Base-by-base conservation (phyloP, 2,113 vertebrate species). In the Speoplatyrhinus poulsoni region DNA sequence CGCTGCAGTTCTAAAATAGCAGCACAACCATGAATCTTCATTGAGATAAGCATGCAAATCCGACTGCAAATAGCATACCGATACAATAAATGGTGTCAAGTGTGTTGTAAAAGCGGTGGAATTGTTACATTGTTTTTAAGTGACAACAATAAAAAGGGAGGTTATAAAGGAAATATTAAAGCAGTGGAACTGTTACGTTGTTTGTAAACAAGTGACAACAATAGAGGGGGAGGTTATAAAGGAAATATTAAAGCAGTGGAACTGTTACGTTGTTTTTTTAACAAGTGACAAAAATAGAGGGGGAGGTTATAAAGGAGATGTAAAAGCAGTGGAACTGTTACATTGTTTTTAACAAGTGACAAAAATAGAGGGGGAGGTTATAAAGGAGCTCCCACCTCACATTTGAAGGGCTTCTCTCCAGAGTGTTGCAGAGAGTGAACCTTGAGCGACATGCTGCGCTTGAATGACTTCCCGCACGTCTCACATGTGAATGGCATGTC, bases 401-500 rank as follows among this genome's bases (percentile, higher is more conserved):
- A 98, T 80, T 96, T 95, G 89, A 98, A 98, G 47, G 97, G 97
- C 82, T 98, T 98, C 85, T 98, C 96, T 70, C 97, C 97, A 0
- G 97, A 98, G 89, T 98, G 97, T 90, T 98, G 96, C 69, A 98
- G 94, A 0, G 96, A 97, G 78, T 98, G 97, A 57, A 98, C 97
- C 89, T 98, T 98, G 78, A 98, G 94, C 49, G 97, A 98, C 97
- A 98, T 98, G 89, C 97, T 98, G 75, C 97, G 95, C 76, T 98
- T 98, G 92, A 98, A 98, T 6, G 97, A 98, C 89, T 98, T 98
- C 67, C 97, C 97, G 0, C 96, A 98, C 9, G 97, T 98, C 92
- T 98, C 97, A 0, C 97, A 98, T 66, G 97, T 98, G 89, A 98
- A 98, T 0, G 97, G 97, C 97, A 98, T 98, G 91, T 98, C 97